Evolutionary conservation across 2,888 invertebrate species (phyloP).

Genomic region (Agrenia bidenticulata): DNA sequence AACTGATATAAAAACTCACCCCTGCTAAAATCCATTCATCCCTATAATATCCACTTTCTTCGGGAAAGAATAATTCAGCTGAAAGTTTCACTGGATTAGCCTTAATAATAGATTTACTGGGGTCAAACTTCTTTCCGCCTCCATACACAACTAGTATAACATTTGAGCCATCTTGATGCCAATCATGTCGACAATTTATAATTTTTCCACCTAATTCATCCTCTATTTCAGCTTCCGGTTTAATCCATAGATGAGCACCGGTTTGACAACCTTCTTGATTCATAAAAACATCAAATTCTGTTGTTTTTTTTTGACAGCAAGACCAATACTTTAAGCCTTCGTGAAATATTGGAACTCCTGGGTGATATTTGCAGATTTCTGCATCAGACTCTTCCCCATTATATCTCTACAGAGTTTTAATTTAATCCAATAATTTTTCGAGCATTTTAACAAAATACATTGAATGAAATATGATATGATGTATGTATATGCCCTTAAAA

Average conservation of each 20-base stretch:
- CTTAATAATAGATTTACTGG: constrained; percentile 71
- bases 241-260: constrained; percentile 83
- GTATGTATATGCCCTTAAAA: no score
- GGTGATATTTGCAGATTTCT: constrained; percentile 74
- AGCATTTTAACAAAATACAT: constrained; percentile 1
- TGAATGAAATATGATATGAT: neutral
- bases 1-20: constrained; percentile 61
- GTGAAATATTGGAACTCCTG: constrained; percentile 89
- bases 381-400: constrained; percentile 66
- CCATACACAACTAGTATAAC: constrained; percentile 82
- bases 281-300: constrained; percentile 89
- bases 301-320: constrained; percentile 88
- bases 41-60: constrained; percentile 71
- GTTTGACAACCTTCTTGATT: constrained; percentile 85
- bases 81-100: constrained; percentile 80
- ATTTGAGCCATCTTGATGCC: constrained; percentile 86
- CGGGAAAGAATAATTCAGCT: constrained; percentile 74
- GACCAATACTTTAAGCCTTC: constrained; percentile 98
- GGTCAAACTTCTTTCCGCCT: constrained; percentile 79
- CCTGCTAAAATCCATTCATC: constrained; percentile 78
- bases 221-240: constrained; percentile 61
- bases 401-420: constrained; percentile 60
- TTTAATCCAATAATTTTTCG: neutral
- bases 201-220: constrained; percentile 38
- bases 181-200: constrained; percentile 81